phyloP scores from a whole-genome alignment of 2,797 vertebrate species.

The Poecilia wingei region DNA sequence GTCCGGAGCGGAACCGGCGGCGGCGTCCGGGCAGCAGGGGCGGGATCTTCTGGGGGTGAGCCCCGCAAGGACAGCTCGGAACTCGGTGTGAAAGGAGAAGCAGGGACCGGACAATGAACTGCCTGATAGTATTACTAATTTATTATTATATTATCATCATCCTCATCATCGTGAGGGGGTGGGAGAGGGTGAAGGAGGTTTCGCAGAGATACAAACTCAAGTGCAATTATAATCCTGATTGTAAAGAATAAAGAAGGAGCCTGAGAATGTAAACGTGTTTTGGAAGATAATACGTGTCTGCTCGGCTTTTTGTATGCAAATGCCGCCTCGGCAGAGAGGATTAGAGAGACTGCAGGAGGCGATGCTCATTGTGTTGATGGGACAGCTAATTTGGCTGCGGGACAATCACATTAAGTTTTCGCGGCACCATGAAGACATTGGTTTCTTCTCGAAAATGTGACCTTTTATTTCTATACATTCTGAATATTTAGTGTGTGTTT shows the following conservation, averaged over 20 bases:
- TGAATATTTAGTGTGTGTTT: slow-evolving; percentile 25
- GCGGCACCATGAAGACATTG: slow-evolving; percentile 56
- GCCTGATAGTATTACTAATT: slow-evolving; percentile 43
- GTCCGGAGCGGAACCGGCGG: slow-evolving; percentile 17
- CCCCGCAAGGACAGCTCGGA: slow-evolving; percentile 68
- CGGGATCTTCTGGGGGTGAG: slow-evolving; percentile 62
- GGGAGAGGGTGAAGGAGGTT: slow-evolving; percentile 21
- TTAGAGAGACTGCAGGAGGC: slow-evolving; percentile 44
- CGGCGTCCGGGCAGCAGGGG: slow-evolving; percentile 45
- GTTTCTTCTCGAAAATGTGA: slow-evolving; percentile 36
- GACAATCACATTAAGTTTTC: slow-evolving; percentile 69
- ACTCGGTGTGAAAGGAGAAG: slow-evolving; percentile 76
- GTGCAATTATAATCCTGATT: slow-evolving; percentile 77
- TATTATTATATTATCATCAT: slow-evolving; percentile 18
- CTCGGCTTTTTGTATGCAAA: slow-evolving; percentile 74
- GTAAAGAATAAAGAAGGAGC: slow-evolving; percentile 65
- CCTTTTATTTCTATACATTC: slow-evolving; percentile 20
- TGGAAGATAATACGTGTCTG: slow-evolving; percentile 54
- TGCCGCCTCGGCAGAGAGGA: slow-evolving; percentile 48
- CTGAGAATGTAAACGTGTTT: slow-evolving; percentile 63
- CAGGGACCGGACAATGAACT: not conserved
- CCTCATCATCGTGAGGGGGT: not conserved
- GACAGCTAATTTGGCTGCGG: slow-evolving; percentile 60
- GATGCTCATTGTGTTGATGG: slow-evolving; percentile 50
- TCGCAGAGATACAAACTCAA: slow-evolving; percentile 65